Base-by-base conservation (phyloP, 2,888 invertebrate species). In the Drosophila suboccidentalis region DNA sequence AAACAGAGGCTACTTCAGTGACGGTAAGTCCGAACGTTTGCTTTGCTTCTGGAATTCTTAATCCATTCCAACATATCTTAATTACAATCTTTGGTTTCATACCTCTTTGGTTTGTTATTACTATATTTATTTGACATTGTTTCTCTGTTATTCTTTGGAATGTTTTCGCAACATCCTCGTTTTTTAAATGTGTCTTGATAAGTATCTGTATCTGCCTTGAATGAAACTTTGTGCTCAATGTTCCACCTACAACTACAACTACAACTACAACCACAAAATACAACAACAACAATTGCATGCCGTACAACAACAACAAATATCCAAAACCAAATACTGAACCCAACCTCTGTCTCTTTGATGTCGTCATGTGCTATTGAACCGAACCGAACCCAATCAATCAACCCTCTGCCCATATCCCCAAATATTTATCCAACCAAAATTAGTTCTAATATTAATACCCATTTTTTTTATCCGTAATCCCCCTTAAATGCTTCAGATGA, bases 21-120 rank as follows among this genome's bases (percentile, higher is more conserved):
- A 96, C 94, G 97, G 97, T 97, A 94, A 95, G 94, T 94, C 71
- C 13, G 41, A 15, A 57, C 73, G 75, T 82, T 85, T 85, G 90
- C 85, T 77, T 79, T 79, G 77, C 67, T 69, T 79, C 63, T 78
- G 41, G 32, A 55, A 49, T 26, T 26, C 54, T 71, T 43, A 50
- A 36, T 22, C 34, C 50, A 61, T 71, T 54, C 32, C 8, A 29
- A 29, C 29, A 29, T 47, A 3, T 15, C 11, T 63, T 49, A 49
- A 44, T 68, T 53, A 32, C 8, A 32, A 15, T 65, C 43, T 47
- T 51, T 39, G 13, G 54, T 65, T 63, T 47, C 9, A 44, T 76
- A 55, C 71, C 26, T 60, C 57, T 70, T 63, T 46, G 44, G 1
- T 36, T 39, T 41, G 1, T 65, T 19, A 29, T 29, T 29, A 29